A percentile compares a stretch with the other conserved stretches of the same genome.
Evolutionary conservation across 2,113 vertebrate species (phyloP).

Genomic region (Aphelocoma coerulescens): DNA sequence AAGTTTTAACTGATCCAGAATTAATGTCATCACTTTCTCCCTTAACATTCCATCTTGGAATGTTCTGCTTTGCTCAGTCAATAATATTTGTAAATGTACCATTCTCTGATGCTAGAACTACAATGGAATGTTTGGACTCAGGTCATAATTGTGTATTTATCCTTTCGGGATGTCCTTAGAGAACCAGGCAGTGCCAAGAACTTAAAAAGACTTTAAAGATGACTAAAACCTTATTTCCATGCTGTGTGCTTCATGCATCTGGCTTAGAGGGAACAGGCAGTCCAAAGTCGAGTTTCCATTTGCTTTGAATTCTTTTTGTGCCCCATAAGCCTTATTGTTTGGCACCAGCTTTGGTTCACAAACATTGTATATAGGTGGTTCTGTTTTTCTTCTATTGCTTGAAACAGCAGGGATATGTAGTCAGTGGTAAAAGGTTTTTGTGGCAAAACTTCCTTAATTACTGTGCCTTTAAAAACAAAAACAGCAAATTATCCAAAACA

Average conservation of each 20-base stretch:
- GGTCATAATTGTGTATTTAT: constrained; percentile 53
- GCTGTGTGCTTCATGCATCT: constrained; percentile 27
- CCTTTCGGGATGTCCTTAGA: constrained; percentile 46
- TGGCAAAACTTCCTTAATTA: background rate
- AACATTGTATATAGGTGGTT: background rate
- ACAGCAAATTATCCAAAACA: background rate
- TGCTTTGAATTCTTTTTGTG: constrained; percentile 42
- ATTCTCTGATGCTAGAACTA: constrained; percentile 42
- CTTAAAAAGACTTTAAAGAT: constrained; percentile 49
- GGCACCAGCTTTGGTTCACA: constrained; percentile 6
- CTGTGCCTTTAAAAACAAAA: background rate
- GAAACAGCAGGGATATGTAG: background rate
- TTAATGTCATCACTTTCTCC: background rate
- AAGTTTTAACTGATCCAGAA: background rate
- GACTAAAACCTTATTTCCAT: constrained; percentile 34
- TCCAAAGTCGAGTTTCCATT: constrained; percentile 19
- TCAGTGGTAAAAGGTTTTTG: background rate
- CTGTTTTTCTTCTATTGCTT: background rate
- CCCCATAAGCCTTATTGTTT: constrained; percentile 3
- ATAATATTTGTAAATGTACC: background rate
- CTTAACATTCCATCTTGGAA: background rate
- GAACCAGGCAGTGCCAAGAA: constrained; percentile 43
- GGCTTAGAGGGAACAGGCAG: constrained; percentile 18
- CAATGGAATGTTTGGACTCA: constrained; percentile 53
- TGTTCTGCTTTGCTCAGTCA: constrained; percentile 7